Percentiles rank a stretch among this genome's conserved stretches.
phyloP scores from a whole-genome alignment of 2,888 invertebrate genomes.

The Cephalotes varians region DNA sequence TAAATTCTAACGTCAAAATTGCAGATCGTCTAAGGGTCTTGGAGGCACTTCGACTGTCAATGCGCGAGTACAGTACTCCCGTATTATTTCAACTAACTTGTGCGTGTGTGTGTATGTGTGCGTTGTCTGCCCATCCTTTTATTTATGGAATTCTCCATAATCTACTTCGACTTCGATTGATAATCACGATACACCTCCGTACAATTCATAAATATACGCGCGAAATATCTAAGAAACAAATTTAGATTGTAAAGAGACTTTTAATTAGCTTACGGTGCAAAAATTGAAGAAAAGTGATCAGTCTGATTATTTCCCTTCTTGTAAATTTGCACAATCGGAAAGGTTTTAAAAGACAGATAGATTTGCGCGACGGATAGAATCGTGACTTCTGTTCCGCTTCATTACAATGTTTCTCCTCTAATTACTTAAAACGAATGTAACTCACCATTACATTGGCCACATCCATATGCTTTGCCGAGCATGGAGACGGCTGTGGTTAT shows the following conservation, averaged over 20 bases:
- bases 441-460: constrained; percentile 86
- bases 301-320: neutral
- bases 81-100: neutral
- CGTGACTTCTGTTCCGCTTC: neutral
- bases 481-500: constrained; percentile 87
- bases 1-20: neutral
- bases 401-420: neutral
- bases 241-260: neutral
- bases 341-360: neutral
- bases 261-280: neutral
- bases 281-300: neutral
- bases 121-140: neutral
- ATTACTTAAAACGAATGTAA: constrained; percentile 54
- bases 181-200: neutral
- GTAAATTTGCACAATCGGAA: neutral
- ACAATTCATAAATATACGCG: neutral
- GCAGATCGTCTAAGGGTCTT: neutral
- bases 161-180: neutral
- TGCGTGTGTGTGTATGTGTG: neutral
- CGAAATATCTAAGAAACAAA: neutral
- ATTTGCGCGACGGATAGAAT: neutral
- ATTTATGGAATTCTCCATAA: neutral
- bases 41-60: neutral
- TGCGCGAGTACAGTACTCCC: neutral
- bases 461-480: constrained; percentile 87